Evolutionary conservation across 2,888 invertebrate genomes (phyloP), one percentile per base, ranked within the genome.

Genomic region (Apodemia hepburni): DNA sequence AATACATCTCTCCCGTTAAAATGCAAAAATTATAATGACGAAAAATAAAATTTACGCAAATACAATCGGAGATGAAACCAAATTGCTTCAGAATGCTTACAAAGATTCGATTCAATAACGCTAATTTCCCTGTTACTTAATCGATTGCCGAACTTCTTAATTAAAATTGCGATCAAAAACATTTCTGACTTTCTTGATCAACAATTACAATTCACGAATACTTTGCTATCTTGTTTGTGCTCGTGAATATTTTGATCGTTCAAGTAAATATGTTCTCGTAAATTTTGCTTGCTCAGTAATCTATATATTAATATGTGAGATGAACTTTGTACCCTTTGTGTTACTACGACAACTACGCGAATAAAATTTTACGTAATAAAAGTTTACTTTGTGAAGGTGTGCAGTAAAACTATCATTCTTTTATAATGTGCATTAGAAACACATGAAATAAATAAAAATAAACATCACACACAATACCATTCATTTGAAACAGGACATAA

Each of bases 101-200:
- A 54, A 54, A 27, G 54, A 54, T 54, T 27, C 54, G 27, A 54
- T 54, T 54, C 12, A 22, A 54, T 18, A 27, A 22, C 15, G 54
- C 11, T 22, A 12, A 15, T 22, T 51, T 51, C 12, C 18, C 51
- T 51, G 27, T 51, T 22, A 51, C 22, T 58, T 58, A 45, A 61
- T 61, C 58, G 61, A 58, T 61, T 29, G 47, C 58, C 47, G 58
- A 61, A 61, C 58, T 61, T 61, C 58, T 47, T 61, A 61, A 61
- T 61, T 61, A 61, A 61, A 61, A 58, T 47, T 58, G 54, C 27
- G 47, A 58, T 33, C 58, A 58, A 58, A 61, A 33, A 47, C 58
- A 18, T 58, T 58, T 61, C 58, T 61, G 61, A 45, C 58, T 58
- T 58, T 27, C 61, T 58, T 47, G 58, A 58, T 47, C 58, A 61